Base-by-base conservation (phyloP, 2,888 invertebrate genomes). In the Kryphioiulus occultus region DNA sequence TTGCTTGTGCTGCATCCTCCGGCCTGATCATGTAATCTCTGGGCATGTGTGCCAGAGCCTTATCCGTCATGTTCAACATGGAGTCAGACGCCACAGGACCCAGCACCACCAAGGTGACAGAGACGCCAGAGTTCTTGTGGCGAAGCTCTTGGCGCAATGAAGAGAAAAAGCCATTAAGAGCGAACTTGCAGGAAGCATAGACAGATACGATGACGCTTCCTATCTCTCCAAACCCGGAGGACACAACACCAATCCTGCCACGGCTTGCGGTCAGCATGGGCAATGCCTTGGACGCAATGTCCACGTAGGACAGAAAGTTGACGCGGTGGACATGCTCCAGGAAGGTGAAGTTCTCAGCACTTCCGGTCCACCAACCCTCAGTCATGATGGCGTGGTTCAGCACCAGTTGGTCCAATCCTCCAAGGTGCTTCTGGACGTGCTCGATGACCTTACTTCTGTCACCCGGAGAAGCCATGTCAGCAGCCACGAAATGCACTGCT, bases 241-340 rank as follows among this genome's bases (percentile, higher is more conserved):
- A 90, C 68, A 91, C 90, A 3, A 91, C 91, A 9, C 91, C 90
- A 32, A 92, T 90, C 87, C 88, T 88, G 17, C 92, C 92, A 5
- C 89, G 88, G 87, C 89, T 90, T n/a, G 89, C 87, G 87, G 90
- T 89, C 19, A 92, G 89, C 26, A 90, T 89, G 82, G 91, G 90
- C 89, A 91, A 85, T 9, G 91, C 90, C 83, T 90, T 89, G 2
- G 91, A 91, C 2, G 91, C 89, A 32, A 92, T 90, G 88, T 91
- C 90, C 19, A 91, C 90, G 88, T 92, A 92, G 0, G 91, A 91
- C 82, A 90, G 89, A 89, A 91, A 91, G 90, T 92, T 92, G 42
- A 92, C 90, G 39, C 90, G 90, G 7, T 91, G 30, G 17, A 42
- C 30, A 10, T 22, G 19, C 82, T 26, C 9, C 32, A 82, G 32